Evolutionary conservation across 2,888 invertebrate species (phyloP).

Genomic region (Ormyrus rosae): DNA sequence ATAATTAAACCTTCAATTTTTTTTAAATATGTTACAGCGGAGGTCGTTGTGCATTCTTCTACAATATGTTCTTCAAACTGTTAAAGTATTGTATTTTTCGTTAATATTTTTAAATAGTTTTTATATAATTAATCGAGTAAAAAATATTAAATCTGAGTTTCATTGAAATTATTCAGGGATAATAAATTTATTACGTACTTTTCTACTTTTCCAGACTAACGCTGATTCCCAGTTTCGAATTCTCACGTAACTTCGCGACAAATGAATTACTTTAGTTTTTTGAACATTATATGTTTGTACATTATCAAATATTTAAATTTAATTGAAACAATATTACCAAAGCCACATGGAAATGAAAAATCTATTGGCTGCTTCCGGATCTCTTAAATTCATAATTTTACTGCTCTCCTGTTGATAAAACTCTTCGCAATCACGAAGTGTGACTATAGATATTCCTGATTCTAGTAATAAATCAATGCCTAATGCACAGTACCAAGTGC

Average conservation of each 20-base stretch:
- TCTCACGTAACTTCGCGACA: conserved; percentile 77
- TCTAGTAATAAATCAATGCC: conserved; percentile 80
- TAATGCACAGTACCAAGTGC: conserved; percentile 80
- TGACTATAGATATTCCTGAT: conserved; percentile 78
- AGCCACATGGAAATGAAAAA: conserved; percentile 80
- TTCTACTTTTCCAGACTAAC: conserved; percentile 78
- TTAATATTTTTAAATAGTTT: not conserved
- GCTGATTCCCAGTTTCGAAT: conserved; percentile 79
- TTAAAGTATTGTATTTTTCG: not conserved
- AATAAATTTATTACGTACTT: conserved; percentile 61
- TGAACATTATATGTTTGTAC: too few relatives aligned
- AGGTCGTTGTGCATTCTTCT: conserved; percentile 68
- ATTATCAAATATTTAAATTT: not conserved
- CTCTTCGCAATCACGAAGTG: conserved; percentile 77
- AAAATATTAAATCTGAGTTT: too few relatives aligned
- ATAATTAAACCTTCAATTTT: conserved; percentile 79
- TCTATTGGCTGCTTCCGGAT: conserved; percentile 78
- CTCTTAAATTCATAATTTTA: conserved; percentile 74
- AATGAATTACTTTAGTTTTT: too few relatives aligned
- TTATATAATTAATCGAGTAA: not conserved
- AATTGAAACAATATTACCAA: conserved; percentile 73
- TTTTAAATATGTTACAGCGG: conserved; percentile 77
- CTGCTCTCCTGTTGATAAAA: conserved; percentile 79
- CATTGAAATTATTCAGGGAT: too few relatives aligned
- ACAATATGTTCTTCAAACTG: conserved; percentile 31